Evolutionary conservation across 2,113 vertebrate genomes (phyloP), one percentile per base, ranked within the genome.

Genomic region (Oceanites oceanicus): DNA sequence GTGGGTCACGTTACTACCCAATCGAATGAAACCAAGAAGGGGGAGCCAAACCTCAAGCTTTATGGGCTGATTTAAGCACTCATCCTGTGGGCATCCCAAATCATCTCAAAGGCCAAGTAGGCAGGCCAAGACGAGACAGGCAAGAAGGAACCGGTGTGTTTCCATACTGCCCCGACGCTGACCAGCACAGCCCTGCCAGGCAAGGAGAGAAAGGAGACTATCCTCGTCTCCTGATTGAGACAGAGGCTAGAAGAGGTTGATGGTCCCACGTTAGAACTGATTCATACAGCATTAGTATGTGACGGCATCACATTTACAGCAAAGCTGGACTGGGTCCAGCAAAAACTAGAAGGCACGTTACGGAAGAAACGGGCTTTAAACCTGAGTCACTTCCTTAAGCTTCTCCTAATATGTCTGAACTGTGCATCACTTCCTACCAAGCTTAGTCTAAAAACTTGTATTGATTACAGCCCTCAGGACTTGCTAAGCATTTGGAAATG

Each of bases 11-110:
- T 91, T 94, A 87, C 77, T 62, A 89, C 59, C 62, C 74, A 82
- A 52, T n/a, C 14, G 1, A 95, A 91, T 2, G 1, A 94, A 91
- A 90, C 58, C 59, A 49, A 80, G 89, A 90, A 74, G 44, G 29
- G 42, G 47, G 25, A 96, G 91, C 89, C 94, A 97, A 97, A 97
- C 96, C 95, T 97, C 87, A 97, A 88, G 67, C 55, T 79, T 91
- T 90, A 86, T 45, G 47, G 50, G 62, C 22, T 40, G 53, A 55
- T 87, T 96, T 96, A 90, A 90, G 38, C 53, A 13, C 47, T 94
- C 66, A 75, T 93, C 62, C 66, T 91, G 86, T 52, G 93, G 77
- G 81, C 74, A 93, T 90, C 85, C 81, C 91, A 81, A 89, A 94
- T 55, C 55, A 89, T 44, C 47, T 77, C 80, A 70, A 59, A 56